These are phyloP conservation scores for Mirza zaza DNA, from an alignment of 2,113 vertebrate species.

Conservation along the genomic window DNA sequence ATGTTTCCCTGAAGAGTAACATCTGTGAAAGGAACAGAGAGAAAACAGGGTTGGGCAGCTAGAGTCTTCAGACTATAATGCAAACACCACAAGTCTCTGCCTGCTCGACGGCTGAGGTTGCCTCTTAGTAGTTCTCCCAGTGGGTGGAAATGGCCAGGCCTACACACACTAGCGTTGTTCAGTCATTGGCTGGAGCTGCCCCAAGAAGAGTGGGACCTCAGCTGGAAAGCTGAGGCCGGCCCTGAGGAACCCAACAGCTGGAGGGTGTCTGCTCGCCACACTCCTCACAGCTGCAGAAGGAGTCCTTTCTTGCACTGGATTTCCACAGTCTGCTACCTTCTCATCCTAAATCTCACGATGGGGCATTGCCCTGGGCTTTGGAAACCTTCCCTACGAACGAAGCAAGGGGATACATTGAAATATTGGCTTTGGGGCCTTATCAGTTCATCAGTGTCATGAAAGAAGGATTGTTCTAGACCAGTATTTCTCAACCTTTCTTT, in stretches of 20 bases:
- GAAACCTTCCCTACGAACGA: neutral
- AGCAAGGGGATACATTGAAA: neutral
- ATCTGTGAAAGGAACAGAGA: neutral
- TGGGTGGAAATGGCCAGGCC: neutral
- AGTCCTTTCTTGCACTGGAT: neutral
- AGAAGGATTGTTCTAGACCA: neutral
- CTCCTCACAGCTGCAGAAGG: neutral
- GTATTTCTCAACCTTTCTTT: neutral
- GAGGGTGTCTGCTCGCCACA: neutral
- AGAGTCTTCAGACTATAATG: neutral
- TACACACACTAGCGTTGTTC: neutral
- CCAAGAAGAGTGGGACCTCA: neutral
- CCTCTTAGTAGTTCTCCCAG: neutral
- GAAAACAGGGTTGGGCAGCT: neutral
- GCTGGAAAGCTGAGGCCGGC: neutral
- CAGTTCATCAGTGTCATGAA: neutral
- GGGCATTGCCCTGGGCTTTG: neutral
- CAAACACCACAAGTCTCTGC: neutral
- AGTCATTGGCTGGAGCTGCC: neutral
- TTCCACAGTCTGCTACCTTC: neutral
- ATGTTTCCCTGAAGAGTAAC: neutral
- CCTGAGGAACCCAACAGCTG: neutral
- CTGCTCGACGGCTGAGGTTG: neutral
- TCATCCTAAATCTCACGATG: neutral
- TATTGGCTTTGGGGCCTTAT: neutral